phyloP scores from a whole-genome alignment of 1,140 invertebrate genomes.

The Bombus huntii region DNA sequence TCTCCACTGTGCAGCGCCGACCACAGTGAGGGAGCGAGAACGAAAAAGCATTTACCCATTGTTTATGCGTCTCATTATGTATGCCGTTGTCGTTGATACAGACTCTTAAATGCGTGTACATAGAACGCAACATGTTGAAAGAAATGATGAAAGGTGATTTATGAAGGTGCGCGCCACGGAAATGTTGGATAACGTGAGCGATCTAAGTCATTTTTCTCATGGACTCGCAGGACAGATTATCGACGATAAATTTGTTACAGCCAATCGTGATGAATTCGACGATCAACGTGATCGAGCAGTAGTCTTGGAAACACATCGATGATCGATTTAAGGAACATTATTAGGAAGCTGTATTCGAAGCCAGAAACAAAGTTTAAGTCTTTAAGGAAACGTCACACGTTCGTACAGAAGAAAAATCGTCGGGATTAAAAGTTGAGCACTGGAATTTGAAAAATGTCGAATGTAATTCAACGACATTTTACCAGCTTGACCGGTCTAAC shows the following conservation, averaged over 20 bases:
- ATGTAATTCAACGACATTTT: constrained; percentile 13
- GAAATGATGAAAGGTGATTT: constrained; percentile 37
- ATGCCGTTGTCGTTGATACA: constrained; percentile 59
- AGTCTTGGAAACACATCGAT: too few species aligned
- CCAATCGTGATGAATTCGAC: too few species aligned
- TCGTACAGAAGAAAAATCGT: not conserved
- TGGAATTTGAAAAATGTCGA: not conserved
- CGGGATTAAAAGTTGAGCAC: not conserved
- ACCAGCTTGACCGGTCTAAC: constrained; percentile 23
- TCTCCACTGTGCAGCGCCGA: constrained; percentile 30
- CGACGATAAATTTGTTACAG: too few species aligned
- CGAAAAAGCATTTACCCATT: constrained; percentile 61
- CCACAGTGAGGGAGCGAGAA: constrained; percentile 3
- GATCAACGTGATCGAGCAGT: too few species aligned
- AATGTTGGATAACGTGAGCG: constrained; percentile 26
- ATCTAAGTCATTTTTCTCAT: constrained; percentile 7
- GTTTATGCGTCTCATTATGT: constrained; percentile 74
- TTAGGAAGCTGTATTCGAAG: too few species aligned
- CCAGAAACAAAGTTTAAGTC: too few species aligned
- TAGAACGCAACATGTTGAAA: not conserved
- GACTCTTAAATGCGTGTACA: constrained; percentile 24
- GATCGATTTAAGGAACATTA: too few species aligned
- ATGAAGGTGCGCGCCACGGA: not conserved
- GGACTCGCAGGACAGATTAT: not conserved
- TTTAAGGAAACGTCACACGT: not conserved